Conservation (phyloP, 2,797 vertebrate species). For the Sebastes reedi region DNA sequence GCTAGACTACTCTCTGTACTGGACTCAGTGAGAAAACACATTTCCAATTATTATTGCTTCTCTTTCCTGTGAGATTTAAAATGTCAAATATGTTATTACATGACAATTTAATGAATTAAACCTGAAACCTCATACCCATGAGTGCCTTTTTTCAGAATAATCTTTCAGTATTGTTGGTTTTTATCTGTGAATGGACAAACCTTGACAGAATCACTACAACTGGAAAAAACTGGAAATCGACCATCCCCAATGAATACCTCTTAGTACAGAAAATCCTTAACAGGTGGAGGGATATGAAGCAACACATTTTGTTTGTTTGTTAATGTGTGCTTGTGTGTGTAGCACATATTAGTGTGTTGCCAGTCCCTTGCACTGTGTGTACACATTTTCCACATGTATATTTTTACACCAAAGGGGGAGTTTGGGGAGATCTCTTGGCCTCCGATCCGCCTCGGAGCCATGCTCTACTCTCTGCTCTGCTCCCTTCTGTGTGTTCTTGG, state of each 20-base stretch:
- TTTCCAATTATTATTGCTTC: background rate
- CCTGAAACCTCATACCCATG: background rate
- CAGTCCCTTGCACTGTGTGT: background rate
- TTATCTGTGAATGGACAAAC: background rate
- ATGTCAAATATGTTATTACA: background rate
- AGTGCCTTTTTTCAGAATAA: background rate
- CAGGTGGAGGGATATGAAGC: background rate
- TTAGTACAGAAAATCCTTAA: background rate
- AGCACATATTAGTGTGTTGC: background rate
- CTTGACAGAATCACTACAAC: background rate
- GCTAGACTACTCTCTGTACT: background rate
- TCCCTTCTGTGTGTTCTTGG: slow-evolving; percentile 61
- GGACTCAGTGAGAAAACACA: background rate
- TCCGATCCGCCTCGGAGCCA: slow-evolving; percentile 20
- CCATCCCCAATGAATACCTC: background rate
- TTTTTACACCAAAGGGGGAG: slow-evolving; percentile 32
- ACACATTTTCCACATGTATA: slow-evolving; percentile 33
- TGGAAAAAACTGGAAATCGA: background rate
- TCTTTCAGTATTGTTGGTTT: background rate
- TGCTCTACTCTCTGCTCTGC: slow-evolving; percentile 32
- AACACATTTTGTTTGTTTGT: background rate
- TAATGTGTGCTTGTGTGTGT: background rate
- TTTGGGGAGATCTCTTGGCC: slow-evolving; percentile 39
- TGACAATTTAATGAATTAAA: background rate
- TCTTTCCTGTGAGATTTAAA: background rate